These are phyloP conservation scores for Phalacrocorax carbo DNA, from an alignment of 2,113 vertebrate species.

Conservation along the genomic window DNA sequence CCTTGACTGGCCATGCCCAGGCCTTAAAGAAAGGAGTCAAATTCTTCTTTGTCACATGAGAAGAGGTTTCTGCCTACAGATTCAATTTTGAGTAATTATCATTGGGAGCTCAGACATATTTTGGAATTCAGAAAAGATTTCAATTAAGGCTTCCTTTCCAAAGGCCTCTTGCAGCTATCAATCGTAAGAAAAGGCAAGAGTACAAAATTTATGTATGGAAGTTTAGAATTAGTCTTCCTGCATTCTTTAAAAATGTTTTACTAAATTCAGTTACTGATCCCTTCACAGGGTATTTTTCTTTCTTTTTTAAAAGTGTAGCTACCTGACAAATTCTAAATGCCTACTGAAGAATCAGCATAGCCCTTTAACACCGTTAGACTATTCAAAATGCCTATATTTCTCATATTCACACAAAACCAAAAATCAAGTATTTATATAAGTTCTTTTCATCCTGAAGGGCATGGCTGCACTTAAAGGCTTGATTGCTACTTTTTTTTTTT, in stretches of 20 bases:
- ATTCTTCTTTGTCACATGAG: conserved; percentile 72
- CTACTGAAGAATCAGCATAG: background rate
- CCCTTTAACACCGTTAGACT: background rate
- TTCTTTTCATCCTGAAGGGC: background rate
- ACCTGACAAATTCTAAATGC: background rate
- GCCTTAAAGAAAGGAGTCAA: conserved; percentile 77
- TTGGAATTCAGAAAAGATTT: conserved; percentile 78
- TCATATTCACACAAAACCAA: background rate
- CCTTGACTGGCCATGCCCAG: conserved; percentile 81
- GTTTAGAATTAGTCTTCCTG: background rate
- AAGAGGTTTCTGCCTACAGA: conserved; percentile 78
- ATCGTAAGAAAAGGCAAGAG: background rate
- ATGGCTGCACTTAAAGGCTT: background rate
- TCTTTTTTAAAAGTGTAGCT: background rate
- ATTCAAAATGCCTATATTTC: background rate
- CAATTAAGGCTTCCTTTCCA: conserved; percentile 79
- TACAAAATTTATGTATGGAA: background rate
- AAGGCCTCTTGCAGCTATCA: conserved; percentile 80
- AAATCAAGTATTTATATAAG: background rate
- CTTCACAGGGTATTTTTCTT: background rate
- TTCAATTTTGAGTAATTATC: conserved; percentile 80
- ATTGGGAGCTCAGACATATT: conserved; percentile 46
- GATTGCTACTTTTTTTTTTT: background rate
- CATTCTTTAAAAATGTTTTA: background rate
- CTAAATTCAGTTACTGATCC: background rate